Percentiles rank a stretch among this genome's conserved stretches.
Conservation (phyloP, 1,140 invertebrate species). For the Drosophila watanabei region DNA sequence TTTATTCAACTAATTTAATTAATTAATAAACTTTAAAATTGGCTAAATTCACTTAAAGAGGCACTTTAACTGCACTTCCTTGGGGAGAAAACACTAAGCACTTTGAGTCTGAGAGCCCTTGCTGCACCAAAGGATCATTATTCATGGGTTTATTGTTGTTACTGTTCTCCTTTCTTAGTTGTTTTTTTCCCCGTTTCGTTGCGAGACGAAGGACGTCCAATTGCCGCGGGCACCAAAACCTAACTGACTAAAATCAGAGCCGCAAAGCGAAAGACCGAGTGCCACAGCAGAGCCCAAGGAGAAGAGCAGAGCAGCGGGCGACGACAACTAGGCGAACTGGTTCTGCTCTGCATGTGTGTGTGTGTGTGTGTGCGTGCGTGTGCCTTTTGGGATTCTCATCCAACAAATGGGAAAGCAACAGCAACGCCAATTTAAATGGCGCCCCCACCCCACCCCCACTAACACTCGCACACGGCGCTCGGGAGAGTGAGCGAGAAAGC, state of each 20-base stretch:
- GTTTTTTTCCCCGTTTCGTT: constrained; percentile 1
- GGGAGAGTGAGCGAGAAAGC: constrained; percentile 42
- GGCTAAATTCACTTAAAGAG: constrained; percentile 22
- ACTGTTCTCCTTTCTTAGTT: constrained; percentile 10
- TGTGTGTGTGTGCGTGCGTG: constrained; percentile 39
- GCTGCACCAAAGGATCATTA: constrained; percentile 60
- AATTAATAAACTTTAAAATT: not conserved
- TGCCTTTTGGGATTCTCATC: constrained; percentile 76
- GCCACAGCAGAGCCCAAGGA: constrained; percentile 63
- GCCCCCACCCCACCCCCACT: constrained; percentile 74
- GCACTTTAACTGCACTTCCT: constrained; percentile 33
- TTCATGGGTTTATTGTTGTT: constrained; percentile 19
- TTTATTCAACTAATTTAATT: constrained; percentile 12
- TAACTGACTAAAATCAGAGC: constrained; percentile 80
- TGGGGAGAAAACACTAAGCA: constrained; percentile 9
- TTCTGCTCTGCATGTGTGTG: constrained; percentile 49
- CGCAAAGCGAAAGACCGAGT: constrained; percentile 48
- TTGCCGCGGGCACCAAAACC: constrained; percentile 81
- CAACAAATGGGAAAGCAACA: constrained; percentile 75
- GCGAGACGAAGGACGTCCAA: constrained; percentile 66
- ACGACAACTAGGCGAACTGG: constrained; percentile 74
- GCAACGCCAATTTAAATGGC: constrained; percentile 73
- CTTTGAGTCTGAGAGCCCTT: constrained; percentile 17
- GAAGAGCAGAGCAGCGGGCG: constrained; percentile 26
- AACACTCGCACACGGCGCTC: constrained; percentile 30